A percentile compares a stretch with the other conserved stretches of the same genome.
Evolutionary conservation across 2,797 vertebrate genomes (phyloP).

Genomic region (Rhincodon typus): DNA sequence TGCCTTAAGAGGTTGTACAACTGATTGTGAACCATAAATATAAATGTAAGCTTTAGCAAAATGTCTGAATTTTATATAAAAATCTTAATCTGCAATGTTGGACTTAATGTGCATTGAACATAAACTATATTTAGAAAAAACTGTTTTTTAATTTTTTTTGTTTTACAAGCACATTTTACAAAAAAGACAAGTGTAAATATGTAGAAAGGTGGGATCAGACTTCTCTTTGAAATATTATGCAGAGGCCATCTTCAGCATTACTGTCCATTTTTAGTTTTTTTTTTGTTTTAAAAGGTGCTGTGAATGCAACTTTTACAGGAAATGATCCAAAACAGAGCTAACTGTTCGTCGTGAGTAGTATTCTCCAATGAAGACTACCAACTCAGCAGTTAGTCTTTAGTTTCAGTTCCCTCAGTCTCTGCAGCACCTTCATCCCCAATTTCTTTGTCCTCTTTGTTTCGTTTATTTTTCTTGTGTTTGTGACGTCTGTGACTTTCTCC

Average conservation of each 20-base stretch:
- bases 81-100: neutral
- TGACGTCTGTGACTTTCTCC: conserved; percentile 60
- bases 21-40: neutral
- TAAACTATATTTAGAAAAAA: conserved; percentile 33
- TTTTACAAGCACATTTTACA: conserved; percentile 35
- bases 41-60: neutral
- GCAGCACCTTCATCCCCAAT: conserved; percentile 45
- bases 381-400: conserved; percentile 46
- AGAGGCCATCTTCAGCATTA: neutral
- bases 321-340: conserved; percentile 50
- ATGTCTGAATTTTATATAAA: neutral
- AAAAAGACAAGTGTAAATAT: conserved; percentile 27
- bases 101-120: neutral
- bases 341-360: conserved; percentile 29
- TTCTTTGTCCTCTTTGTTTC: conserved; percentile 60
- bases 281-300: neutral
- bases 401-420: conserved; percentile 51
- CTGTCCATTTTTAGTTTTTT: neutral
- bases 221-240: neutral
- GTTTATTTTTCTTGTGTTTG: conserved; percentile 67
- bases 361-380: neutral
- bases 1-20: conserved; percentile 1
- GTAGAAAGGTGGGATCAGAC: conserved; percentile 26
- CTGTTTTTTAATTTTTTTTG: conserved; percentile 4
- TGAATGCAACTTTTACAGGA: conserved; percentile 45